Evolutionary conservation across 2,888 invertebrate species (phyloP).

Genomic region (Drosophila robusta): DNA sequence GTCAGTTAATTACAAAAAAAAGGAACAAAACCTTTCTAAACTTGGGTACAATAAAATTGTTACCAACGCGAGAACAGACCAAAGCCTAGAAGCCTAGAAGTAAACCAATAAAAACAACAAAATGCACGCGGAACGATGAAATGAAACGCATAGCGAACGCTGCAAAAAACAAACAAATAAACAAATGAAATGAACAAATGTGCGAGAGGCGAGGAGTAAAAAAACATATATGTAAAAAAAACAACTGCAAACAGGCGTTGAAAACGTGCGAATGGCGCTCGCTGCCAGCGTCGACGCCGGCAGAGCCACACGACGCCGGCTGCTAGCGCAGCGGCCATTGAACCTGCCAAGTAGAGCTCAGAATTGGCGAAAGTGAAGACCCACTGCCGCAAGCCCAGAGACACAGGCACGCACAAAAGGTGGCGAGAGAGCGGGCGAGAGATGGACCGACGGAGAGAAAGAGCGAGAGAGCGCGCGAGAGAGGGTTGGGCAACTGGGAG

Average conservation of each 20-base stretch:
- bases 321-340: conserved; percentile 61
- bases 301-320: conserved; percentile 33
- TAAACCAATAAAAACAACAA: conserved; percentile 8
- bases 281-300: conserved; percentile 43
- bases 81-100: background rate
- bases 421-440: conserved; percentile 6
- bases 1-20: too few species aligned
- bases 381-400: conserved; percentile 77
- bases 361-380: conserved; percentile 83
- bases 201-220: conserved; percentile 22
- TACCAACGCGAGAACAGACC: background rate
- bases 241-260: conserved; percentile 38
- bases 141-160: conserved; percentile 44
- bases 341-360: conserved; percentile 78
- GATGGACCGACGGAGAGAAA: conserved; percentile 9
- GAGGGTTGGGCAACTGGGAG: background rate
- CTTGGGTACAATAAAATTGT: too few species aligned
- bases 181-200: conserved; percentile 50
- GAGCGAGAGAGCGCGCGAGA: conserved; percentile 2
- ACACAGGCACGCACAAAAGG: conserved; percentile 27
- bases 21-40: too few species aligned
- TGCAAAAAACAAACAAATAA: conserved; percentile 45
- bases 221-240: conserved; percentile 15
- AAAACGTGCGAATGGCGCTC: conserved; percentile 76
- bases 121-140: conserved; percentile 31